These are phyloP conservation scores for Drosophila aldrichi DNA, from an alignment of 2,888 invertebrate genomes.

Conservation along the genomic window DNA sequence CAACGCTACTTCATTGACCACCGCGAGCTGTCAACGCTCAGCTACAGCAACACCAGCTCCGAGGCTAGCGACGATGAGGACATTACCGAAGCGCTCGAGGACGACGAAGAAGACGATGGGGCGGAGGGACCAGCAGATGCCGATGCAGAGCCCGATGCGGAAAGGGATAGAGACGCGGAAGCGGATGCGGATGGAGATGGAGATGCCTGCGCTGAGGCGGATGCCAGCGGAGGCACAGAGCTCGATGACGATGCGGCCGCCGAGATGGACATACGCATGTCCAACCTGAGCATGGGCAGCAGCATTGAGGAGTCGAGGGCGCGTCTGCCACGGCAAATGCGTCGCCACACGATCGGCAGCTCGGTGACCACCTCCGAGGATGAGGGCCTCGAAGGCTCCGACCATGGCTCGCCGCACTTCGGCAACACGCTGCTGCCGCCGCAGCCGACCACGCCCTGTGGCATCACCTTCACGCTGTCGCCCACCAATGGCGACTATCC, in stretches of 20 bases:
- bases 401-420: slow-evolving; percentile 85
- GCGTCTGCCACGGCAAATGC: slow-evolving; percentile 77
- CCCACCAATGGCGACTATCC: slow-evolving; percentile 86
- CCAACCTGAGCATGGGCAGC: slow-evolving; percentile 71
- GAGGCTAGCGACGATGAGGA: slow-evolving; percentile 85
- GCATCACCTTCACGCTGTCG: slow-evolving; percentile 88
- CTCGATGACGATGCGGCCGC: slow-evolving; percentile 82
- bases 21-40: slow-evolving; percentile 84
- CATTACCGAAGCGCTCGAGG: slow-evolving; percentile 42
- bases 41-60: slow-evolving; percentile 86
- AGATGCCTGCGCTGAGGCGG: slow-evolving; percentile 57
- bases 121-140: neutral
- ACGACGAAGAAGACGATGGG: slow-evolving; percentile 81
- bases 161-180: neutral
- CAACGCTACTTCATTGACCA: slow-evolving; percentile 83
- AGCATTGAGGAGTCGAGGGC: slow-evolving; percentile 80
- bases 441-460: slow-evolving; percentile 86
- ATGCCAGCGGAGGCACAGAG: slow-evolving; percentile 38
- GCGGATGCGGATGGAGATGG: slow-evolving; percentile 71
- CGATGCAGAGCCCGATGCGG: slow-evolving; percentile 10
- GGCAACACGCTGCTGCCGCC: slow-evolving; percentile 86
- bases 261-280: slow-evolving; percentile 69
- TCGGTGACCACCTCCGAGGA: slow-evolving; percentile 86
- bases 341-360: slow-evolving; percentile 82
- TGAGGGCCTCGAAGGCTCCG: slow-evolving; percentile 85